phyloP scores from a whole-genome alignment of 2,888 invertebrate species.

The Anoncus sp. region DNA sequence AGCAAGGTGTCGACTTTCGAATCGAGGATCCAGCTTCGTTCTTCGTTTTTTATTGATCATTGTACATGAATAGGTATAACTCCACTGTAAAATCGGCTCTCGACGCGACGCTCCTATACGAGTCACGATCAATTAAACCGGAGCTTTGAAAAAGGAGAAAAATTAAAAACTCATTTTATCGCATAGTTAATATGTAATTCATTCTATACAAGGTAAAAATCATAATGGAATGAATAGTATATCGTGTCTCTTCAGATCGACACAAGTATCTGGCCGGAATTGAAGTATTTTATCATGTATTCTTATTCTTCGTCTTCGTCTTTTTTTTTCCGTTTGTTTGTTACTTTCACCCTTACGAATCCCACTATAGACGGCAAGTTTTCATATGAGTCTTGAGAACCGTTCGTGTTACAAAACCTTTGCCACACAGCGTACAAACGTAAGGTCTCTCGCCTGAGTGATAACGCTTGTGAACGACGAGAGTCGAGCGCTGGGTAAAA shows the following conservation, averaged over 20 bases:
- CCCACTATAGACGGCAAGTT: constrained; percentile 65
- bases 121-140: constrained; percentile 5
- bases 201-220: constrained; percentile 52
- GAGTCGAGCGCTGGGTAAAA: constrained; percentile 85
- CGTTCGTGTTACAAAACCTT: constrained; percentile 85
- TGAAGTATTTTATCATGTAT: background rate
- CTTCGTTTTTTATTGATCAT: constrained; percentile 71
- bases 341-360: background rate
- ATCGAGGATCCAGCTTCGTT: constrained; percentile 79
- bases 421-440: constrained; percentile 85
- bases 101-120: background rate
- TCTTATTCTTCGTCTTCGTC: background rate
- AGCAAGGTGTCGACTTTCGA: constrained; percentile 80
- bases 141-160: background rate
- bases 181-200: too few species aligned
- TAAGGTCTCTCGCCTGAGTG: constrained; percentile 86
- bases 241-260: constrained; percentile 36
- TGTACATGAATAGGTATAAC: background rate
- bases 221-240: constrained; percentile 44
- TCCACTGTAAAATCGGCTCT: background rate
- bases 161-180: background rate
- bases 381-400: constrained; percentile 85
- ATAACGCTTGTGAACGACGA: constrained; percentile 85
- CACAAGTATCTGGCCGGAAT: constrained; percentile 48
- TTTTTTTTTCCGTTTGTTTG: background rate